Evolutionary conservation across 1,140 invertebrate species (phyloP), one percentile per base, ranked within the genome.

Genomic region (Papilio xuthus): DNA sequence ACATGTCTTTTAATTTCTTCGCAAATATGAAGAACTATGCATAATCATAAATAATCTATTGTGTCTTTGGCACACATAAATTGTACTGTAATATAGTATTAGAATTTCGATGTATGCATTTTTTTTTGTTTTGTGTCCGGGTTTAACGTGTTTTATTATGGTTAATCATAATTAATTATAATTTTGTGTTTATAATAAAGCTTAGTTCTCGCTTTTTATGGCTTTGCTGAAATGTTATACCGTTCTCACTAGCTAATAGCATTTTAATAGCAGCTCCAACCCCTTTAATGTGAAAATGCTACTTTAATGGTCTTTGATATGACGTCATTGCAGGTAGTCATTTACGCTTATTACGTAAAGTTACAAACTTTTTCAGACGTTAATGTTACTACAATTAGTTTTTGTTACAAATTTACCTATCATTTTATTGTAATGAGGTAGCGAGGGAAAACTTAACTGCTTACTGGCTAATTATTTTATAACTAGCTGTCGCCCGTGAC

Each of bases 261-360:
- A 15, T 79, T 79, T 79, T 75, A 79, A 75, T 79, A 79, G 72
- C 72, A 41, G 56, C 47, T 50, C 41, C 71, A 67, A 70, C 67
- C 73, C 73, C 73, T 75, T 75, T 56, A 77, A 77, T 80, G 74
- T 78, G 70, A 78, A 80, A 80, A 80, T 78, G 76, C 71, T 78
- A 80, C 76, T 73, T 78, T 80, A 80, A 78, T 78, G 76, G 50
- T 77, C 71, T 72, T 73, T 75, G 56, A 78, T 73, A 75, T 78
- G 56, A 41, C 72, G 72, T 70, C 77, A 73, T 80, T 75, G 77
- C 80, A 73, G 77, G 74, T 76, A 75, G 50, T 75, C 73, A 75
- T 75, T 75, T 75, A 50, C 73, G 73, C 72, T 74, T 74, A 74
- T 75, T 56, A 75, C 28, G 47, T 72, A 44, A 44, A 44, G 70